Evolutionary conservation across 2,888 invertebrate genomes (phyloP).

Genomic region (Himalopsyche japonica): DNA sequence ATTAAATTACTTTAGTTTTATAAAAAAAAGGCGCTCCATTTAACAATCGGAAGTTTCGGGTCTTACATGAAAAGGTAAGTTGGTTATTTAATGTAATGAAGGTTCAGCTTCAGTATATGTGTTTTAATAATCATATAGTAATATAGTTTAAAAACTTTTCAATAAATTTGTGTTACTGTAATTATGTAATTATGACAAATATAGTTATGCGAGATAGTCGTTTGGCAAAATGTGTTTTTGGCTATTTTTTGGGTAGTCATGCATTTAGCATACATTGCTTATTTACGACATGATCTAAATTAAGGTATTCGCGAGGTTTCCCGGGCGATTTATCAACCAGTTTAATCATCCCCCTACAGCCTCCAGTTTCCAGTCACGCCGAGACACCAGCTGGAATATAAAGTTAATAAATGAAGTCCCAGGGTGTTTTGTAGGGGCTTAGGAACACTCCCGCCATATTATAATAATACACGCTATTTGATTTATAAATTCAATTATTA

Average conservation of each 20-base stretch:
- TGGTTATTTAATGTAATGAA: too few relatives aligned
- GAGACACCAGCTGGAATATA: not conserved
- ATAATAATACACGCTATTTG: not conserved
- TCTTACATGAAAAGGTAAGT: too few relatives aligned
- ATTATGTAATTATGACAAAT: too few relatives aligned
- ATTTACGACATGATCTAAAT: conserved; percentile 3
- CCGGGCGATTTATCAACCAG: not conserved
- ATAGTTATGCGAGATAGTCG: not conserved
- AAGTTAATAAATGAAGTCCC: conserved; percentile 4
- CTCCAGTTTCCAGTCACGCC: not conserved
- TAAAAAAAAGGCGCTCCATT: too few relatives aligned
- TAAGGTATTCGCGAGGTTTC: not conserved
- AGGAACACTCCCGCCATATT: not conserved
- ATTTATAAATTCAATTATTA: not conserved
- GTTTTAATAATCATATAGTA: too few relatives aligned
- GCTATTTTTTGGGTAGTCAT: not conserved
- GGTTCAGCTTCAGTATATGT: too few relatives aligned
- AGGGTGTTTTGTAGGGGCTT: not conserved
- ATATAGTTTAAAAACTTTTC: too few relatives aligned
- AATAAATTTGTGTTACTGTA: too few relatives aligned
- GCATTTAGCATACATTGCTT: not conserved
- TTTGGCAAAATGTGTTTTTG: not conserved
- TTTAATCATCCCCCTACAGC: not conserved
- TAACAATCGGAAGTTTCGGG: too few relatives aligned
- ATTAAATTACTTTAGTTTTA: too few relatives aligned